Percentiles rank a stretch among this genome's conserved stretches.
phyloP scores from a whole-genome alignment of 2,888 invertebrate genomes.

The Arge pagana region DNA sequence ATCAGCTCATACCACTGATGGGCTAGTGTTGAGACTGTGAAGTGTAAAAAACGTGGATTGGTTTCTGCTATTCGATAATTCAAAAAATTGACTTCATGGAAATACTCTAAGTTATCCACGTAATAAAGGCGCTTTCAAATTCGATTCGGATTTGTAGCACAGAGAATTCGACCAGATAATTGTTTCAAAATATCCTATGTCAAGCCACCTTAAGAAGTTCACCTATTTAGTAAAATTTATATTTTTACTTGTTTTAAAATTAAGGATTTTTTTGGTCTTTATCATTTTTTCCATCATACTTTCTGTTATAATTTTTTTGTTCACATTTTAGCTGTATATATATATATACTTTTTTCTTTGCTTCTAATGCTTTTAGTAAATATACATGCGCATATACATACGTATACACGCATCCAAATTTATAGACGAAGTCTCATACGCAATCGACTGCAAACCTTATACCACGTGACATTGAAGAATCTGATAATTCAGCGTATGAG shows the following conservation, averaged over 20 bases:
- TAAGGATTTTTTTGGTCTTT: slow-evolving; percentile 3
- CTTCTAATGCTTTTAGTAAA: slow-evolving; percentile 24
- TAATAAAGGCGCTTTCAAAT: neutral
- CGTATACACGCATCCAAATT: slow-evolving; percentile 24
- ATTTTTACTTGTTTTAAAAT: slow-evolving; percentile 16
- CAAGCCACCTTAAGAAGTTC: slow-evolving; percentile 26
- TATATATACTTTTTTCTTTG: slow-evolving; percentile 21
- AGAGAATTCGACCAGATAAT: slow-evolving; percentile 3
- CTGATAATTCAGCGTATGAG: too few relatives aligned
- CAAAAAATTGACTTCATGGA: neutral
- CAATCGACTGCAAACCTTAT: slow-evolving; percentile 43
- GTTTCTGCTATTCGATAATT: slow-evolving; percentile 2
- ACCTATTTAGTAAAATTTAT: slow-evolving; percentile 14
- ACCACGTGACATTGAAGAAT: slow-evolving; percentile 48
- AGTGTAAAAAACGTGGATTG: neutral
- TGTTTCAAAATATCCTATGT: slow-evolving; percentile 14
- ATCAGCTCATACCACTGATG: neutral
- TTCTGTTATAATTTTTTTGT: slow-evolving; percentile 6
- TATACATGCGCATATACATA: slow-evolving; percentile 20
- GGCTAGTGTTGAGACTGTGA: too few relatives aligned
- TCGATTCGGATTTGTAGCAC: slow-evolving; percentile 11
- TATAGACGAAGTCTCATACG: slow-evolving; percentile 26
- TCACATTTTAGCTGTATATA: slow-evolving; percentile 1
- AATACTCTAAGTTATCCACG: neutral
- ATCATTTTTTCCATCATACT: slow-evolving; percentile 8